Evolutionary conservation across 2,888 invertebrate species (phyloP).

Genomic region (Onchidella celtica): DNA sequence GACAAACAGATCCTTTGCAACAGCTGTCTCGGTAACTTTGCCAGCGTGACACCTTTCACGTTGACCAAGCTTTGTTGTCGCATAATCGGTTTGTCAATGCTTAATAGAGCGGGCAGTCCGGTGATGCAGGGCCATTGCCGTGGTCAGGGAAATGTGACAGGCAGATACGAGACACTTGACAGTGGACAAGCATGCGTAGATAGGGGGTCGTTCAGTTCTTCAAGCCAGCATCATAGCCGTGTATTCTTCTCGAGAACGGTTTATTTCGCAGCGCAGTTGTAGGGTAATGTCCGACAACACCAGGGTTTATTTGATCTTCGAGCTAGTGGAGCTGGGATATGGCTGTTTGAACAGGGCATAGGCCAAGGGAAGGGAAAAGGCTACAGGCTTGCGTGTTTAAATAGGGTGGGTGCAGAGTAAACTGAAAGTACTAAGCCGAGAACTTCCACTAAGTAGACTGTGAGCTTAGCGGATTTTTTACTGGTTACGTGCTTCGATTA

Average conservation of each 20-base stretch:
- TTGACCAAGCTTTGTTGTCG: neutral
- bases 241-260: neutral
- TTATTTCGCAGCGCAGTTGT: neutral
- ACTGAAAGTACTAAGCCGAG: neutral
- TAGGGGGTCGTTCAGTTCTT: neutral
- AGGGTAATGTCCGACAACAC: neutral
- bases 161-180: neutral
- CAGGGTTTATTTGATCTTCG: neutral
- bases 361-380: neutral
- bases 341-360: slow-evolving; percentile 11
- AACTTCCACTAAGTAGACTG: neutral
- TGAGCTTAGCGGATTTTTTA: neutral
- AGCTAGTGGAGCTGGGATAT: slow-evolving; percentile 4
- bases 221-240: neutral
- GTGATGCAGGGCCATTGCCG: neutral
- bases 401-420: neutral
- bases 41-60: neutral
- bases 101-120: neutral
- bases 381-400: slow-evolving; percentile 6
- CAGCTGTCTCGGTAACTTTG: neutral
- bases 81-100: neutral
- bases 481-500: neutral
- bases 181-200: neutral
- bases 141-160: neutral
- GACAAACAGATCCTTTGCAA: neutral